Evolutionary conservation across 2,888 invertebrate genomes (phyloP).

Genomic region (Heliconius charithonia): DNA sequence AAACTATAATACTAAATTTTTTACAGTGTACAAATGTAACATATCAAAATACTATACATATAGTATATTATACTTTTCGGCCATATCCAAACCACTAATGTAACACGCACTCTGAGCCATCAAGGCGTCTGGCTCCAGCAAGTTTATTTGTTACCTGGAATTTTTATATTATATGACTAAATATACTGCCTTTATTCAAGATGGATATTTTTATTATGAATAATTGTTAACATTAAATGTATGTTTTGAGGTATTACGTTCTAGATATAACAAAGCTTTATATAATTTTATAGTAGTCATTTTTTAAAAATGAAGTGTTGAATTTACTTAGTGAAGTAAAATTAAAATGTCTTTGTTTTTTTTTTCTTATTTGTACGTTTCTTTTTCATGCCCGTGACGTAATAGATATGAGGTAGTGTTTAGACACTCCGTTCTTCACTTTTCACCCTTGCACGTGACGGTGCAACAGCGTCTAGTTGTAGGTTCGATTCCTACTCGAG

Average conservation of each 20-base stretch:
- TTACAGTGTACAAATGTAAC: no score
- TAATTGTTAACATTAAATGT: not conserved
- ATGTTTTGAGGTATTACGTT: not conserved
- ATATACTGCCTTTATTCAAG: not conserved
- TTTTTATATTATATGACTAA: not conserved
- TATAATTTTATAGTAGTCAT: not conserved
- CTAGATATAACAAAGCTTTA: not conserved
- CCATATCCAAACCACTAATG: not conserved
- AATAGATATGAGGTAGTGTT: no score
- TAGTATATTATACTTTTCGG: no score
- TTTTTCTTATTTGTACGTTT: not conserved
- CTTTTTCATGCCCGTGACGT: not conserved
- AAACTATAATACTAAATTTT: no score
- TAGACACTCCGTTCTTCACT: no score
- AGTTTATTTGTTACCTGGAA: conserved; percentile 1
- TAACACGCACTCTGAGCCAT: not conserved
- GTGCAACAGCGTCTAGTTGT: no score
- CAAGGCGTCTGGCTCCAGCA: not conserved
- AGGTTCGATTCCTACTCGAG: no score
- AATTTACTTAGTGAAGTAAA: not conserved
- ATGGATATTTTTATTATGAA: conserved; percentile 5
- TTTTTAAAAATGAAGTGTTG: not conserved
- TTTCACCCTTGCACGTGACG: no score
- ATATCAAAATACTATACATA: no score
- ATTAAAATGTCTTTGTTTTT: not conserved